Base-by-base conservation (phyloP, 2,113 vertebrate species). In the Grammomys dolichurus region DNA sequence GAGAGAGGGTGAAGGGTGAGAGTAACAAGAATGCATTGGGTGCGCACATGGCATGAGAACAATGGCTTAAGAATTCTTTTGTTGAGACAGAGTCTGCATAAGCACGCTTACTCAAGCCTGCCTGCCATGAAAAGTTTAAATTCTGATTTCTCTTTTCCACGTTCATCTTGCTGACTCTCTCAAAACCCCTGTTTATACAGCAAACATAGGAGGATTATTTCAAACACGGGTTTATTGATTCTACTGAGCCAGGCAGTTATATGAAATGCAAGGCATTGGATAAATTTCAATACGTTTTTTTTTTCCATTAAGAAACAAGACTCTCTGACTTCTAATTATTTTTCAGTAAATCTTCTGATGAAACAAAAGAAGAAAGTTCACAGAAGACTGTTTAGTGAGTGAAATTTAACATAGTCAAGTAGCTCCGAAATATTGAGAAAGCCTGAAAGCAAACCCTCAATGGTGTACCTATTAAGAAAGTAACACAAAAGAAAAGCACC, bases 141-240 rank as follows among this genome's bases (percentile, higher is more conserved):
- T 58, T 95, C 88, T 73, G 69, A 51, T 93, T 76, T 84, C 65
- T 93, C 40, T 54, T 94, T 9, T 63, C 70, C 12, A 14, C 51
- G n/a, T n/a, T 87, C 40, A 73, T 40, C 31, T 91, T 80, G 5
- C 48, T 94, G 70, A 17, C 69, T 14, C 48, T 91, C 48, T 46
- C 10, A 19, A 36, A 78, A 54, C 8, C 36, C 9, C 22, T 88
- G 89, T 16, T 46, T 93, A 94, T 48, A 12, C 58, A 88, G 26
- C 6, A 80, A 90, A 94, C 28, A 75, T 46, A 91, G 63, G 76
- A 81, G 0, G n/a, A 78, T 40, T 28, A 46, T 70, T 80, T 48
- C 4, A 67, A 95, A 92, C 87, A 56, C 12, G 33, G 56, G 33
- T 40, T 78, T 94, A 33, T 56, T 51, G 46, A 75, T 36, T 40